Evolutionary conservation across 2,888 invertebrate species (phyloP), one percentile per base, ranked within the genome.

Genomic region (Vanessa cardui): DNA sequence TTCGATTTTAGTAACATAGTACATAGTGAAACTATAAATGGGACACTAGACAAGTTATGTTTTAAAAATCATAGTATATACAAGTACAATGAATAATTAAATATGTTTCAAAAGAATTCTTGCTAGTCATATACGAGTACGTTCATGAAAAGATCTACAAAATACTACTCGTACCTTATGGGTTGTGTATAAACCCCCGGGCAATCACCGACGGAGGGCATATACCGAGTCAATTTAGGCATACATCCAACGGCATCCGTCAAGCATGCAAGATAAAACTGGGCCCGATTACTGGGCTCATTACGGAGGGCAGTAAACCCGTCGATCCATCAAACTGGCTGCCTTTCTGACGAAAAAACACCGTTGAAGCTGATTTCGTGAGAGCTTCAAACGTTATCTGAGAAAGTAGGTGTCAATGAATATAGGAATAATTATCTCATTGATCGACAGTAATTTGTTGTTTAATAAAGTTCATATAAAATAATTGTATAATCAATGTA

Each of bases 281-380:
- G 66, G 65, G 71, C 70, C 66, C 78, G 80, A 81, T 80, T 76
- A 78, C 80, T 65, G 72, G 71, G 70, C 83, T 83, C 83, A 83
- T 84, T 83, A 83, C 79, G 65, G 76, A 49, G 69, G 76, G 80
- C 81, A 77, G 80, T 83, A 81, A 84, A 81, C 77, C 78, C 76
- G 75, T 60, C 80, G 77, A 84, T 84, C 83, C 80, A 81, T 84
- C 84, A 83, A 82, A 77, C 76, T 74, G 76, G 64, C 72, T 74
- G 78, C 74, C 76, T 76, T 77, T 71, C 72, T 73, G 73, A 68
- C 74, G 73, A 73, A 74, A 74, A 74, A 70, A 73, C 69, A 71
- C 21, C 52, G 26, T 54, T 26, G 52, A 62, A 39, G 56, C 68
- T 65, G 72, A 73, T 73, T 73, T 62, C 68, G 66, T 69, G 60